Percentiles rank a stretch among this genome's conserved stretches.
These are phyloP conservation scores for Cebidichthys violaceus DNA, from an alignment of 2,113 vertebrate species.

Conservation along the genomic window DNA sequence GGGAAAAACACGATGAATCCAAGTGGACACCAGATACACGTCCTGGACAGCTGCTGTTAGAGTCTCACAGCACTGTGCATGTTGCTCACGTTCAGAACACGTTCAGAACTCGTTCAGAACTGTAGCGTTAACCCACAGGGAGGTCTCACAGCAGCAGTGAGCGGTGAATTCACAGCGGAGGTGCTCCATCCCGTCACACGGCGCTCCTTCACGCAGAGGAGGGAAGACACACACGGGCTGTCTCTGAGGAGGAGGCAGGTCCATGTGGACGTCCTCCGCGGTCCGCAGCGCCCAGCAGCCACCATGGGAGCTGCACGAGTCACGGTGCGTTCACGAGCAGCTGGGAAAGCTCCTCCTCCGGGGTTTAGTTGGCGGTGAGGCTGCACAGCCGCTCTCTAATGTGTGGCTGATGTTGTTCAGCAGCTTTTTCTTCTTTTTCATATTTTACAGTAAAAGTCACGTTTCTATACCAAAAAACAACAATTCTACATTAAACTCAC, in stretches of 20 bases:
- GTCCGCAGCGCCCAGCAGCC: background rate
- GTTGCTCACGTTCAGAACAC: no score
- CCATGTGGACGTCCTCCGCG: background rate
- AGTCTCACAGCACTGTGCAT: background rate
- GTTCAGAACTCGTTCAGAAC: no score
- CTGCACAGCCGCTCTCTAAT: background rate
- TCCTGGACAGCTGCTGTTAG: background rate
- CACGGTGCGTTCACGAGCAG: constrained; percentile 41
- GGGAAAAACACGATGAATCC: background rate
- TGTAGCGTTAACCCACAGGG: background rate
- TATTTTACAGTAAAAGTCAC: background rate
- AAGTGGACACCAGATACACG: background rate
- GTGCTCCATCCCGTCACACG: constrained; percentile 48
- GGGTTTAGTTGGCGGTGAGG: background rate
- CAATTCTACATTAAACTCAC: background rate
- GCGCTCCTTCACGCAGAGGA: background rate
- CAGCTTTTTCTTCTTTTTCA: no score
- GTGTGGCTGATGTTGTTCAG: background rate
- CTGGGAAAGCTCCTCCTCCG: background rate
- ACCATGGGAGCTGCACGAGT: background rate
- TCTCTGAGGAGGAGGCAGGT: constrained; percentile 22
- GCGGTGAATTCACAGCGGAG: background rate
- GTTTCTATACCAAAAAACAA: background rate
- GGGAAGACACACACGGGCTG: background rate
- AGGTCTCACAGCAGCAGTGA: background rate